phyloP scores from a whole-genome alignment of 2,113 vertebrate species.

The Tychaedon coryphoeus region DNA sequence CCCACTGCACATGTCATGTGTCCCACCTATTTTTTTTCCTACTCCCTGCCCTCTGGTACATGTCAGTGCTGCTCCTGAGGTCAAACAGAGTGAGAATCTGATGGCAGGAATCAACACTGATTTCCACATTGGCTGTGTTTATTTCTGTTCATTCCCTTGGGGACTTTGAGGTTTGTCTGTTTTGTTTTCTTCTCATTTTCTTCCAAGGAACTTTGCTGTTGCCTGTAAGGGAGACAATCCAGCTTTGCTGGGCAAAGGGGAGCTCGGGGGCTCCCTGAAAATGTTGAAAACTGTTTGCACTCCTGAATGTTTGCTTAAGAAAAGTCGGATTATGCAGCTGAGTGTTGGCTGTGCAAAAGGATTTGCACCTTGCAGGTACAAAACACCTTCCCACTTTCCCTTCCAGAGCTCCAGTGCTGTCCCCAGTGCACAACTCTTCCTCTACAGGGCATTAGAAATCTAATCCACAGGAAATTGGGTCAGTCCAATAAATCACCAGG shows the following conservation, averaged over 20 bases:
- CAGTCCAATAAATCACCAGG: not conserved
- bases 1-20: not conserved
- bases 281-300: not conserved
- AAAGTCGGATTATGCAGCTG: not conserved
- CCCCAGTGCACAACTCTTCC: not conserved
- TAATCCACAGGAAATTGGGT: not conserved
- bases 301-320: not conserved
- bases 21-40: not conserved
- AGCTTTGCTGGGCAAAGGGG: not conserved
- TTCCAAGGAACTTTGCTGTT: constrained; percentile 9
- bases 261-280: not conserved
- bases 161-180: constrained; percentile 35
- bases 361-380: not conserved
- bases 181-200: constrained; percentile 44
- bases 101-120: constrained; percentile 32
- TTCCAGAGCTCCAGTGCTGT: not conserved
- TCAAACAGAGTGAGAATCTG: constrained; percentile 29
- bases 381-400: not conserved
- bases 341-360: not conserved
- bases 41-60: constrained; percentile 9
- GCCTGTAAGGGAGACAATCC: not conserved
- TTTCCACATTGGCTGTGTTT: constrained; percentile 49
- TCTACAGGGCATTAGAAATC: not conserved
- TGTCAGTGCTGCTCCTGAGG: not conserved
- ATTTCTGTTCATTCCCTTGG: constrained; percentile 35